Evolutionary conservation across 2,113 vertebrate species (phyloP).

Genomic region (Microcebus lehilahytsara): DNA sequence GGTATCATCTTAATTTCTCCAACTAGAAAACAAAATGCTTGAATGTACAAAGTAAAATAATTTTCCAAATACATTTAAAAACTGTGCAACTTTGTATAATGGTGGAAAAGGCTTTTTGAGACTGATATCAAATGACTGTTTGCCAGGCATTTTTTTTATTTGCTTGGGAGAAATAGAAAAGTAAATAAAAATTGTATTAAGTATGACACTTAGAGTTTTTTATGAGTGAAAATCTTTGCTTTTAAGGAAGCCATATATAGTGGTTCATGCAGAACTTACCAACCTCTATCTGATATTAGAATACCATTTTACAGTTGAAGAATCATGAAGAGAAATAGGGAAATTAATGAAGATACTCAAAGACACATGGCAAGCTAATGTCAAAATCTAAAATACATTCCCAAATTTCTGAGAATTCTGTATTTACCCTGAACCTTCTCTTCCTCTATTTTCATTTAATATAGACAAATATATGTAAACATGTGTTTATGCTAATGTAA

Average conservation of each 20-base stretch:
- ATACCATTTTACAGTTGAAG: slow-evolving; percentile 32
- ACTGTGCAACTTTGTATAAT: neutral
- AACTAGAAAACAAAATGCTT: neutral
- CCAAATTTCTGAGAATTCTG: neutral
- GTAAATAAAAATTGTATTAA: neutral
- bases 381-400: neutral
- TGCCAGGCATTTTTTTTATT: neutral
- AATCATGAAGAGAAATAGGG: neutral
- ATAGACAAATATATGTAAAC: neutral
- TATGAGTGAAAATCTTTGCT: neutral
- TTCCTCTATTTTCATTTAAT: neutral
- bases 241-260: slow-evolving; percentile 34
- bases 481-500: neutral
- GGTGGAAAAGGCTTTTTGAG: neutral
- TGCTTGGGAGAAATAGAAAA: slow-evolving; percentile 5
- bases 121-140: neutral
- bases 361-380: too few relatives aligned
- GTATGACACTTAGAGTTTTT: neutral
- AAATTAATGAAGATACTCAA: neutral
- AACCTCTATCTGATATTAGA: neutral
- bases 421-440: neutral
- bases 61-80: slow-evolving; percentile 8
- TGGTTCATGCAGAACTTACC: neutral
- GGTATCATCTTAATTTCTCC: neutral
- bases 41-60: neutral